phyloP scores from a whole-genome alignment of 2,888 invertebrate genomes.

The Tetragonula carbonaria region DNA sequence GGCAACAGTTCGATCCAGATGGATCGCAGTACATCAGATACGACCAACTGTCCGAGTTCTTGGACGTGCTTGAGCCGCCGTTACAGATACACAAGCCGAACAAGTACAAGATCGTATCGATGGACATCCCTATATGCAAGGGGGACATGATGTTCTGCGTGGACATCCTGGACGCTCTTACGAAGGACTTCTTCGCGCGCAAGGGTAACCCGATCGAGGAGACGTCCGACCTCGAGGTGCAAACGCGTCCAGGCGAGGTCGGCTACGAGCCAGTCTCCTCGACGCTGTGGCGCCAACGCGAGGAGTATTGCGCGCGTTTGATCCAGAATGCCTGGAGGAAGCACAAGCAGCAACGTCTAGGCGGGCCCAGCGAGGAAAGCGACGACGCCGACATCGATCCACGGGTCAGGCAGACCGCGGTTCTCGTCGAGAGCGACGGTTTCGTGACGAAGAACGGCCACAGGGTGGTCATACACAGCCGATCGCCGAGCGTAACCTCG shows the following conservation, averaged over 20 bases:
- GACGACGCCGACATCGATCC: slow-evolving; percentile 83
- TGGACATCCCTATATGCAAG: slow-evolving; percentile 99
- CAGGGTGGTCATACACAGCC: slow-evolving; percentile 95
- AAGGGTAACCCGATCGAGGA: slow-evolving; percentile 98
- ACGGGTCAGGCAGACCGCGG: slow-evolving; percentile 90
- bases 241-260: slow-evolving; percentile 92
- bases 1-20: slow-evolving; percentile 99
- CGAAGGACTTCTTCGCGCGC: slow-evolving; percentile 98
- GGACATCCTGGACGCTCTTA: slow-evolving; percentile 98
- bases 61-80: slow-evolving; percentile 98
- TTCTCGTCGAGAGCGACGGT: slow-evolving; percentile 93
- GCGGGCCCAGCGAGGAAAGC: slow-evolving; percentile 86
- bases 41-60: slow-evolving; percentile 96
- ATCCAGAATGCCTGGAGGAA: slow-evolving; percentile 98
- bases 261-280: slow-evolving; percentile 98
- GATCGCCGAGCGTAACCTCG: slow-evolving; percentile 94
- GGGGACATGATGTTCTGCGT: slow-evolving; percentile 99
- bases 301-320: slow-evolving; percentile 97
- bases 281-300: slow-evolving; percentile 97
- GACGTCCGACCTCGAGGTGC: slow-evolving; percentile 94
- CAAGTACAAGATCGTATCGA: slow-evolving; percentile 99
- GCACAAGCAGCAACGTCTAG: slow-evolving; percentile 89
- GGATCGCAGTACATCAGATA: slow-evolving; percentile 98
- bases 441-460: slow-evolving; percentile 94
- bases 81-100: slow-evolving; percentile 99